Base-by-base conservation (phyloP, 2,888 invertebrate genomes). In the Gerris lacustris region DNA sequence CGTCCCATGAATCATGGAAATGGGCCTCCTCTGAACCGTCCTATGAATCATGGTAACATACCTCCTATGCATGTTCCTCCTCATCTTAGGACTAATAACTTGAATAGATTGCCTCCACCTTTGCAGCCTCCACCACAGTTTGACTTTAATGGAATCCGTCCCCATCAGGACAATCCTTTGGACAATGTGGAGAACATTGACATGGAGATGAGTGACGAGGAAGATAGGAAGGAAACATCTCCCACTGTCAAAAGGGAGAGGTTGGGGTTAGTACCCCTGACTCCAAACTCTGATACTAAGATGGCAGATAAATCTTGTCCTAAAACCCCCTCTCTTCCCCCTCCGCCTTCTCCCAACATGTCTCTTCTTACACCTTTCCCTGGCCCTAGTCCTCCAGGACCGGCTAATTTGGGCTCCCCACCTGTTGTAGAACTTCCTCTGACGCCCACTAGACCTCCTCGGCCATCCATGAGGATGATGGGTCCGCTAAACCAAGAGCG, bases 171-270 rank as follows among this genome's bases (percentile, higher is more conserved):
- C 77, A 91, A 89, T 78, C 71, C 71, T 17, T 64, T 67, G 31
- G 91, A 91, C 77, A 91, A 89, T 78, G 88, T 89, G 5, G 89
- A 90, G 78, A 89, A 88, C 78, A 88, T 92, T 72, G 92, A 93
- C 75, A 92, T 92, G 92, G 92, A 92, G 75, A 83, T 93, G 79
- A 92, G 91, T 11, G 92, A 92, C 76, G 92, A 92, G 67, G 92
- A 92, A 69, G 75, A 75, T n/a, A 47, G 47, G 55, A 62, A 63
- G 18, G 63, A 55, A 15, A 55, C 55, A 9, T 55, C 55, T 11
- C 55, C 55, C 9, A 15, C 15, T 55, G 5, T 11, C 15, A 55
- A 55, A 55, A 55, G 55, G 15, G 11, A 9, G 15, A 15, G 55
- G 9, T 55, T 55, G 47, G 55, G 55, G 9, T 55, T 55, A 55